These are phyloP conservation scores for Chanos chanos DNA, from an alignment of 2,797 vertebrate species.

Conservation along the genomic window DNA sequence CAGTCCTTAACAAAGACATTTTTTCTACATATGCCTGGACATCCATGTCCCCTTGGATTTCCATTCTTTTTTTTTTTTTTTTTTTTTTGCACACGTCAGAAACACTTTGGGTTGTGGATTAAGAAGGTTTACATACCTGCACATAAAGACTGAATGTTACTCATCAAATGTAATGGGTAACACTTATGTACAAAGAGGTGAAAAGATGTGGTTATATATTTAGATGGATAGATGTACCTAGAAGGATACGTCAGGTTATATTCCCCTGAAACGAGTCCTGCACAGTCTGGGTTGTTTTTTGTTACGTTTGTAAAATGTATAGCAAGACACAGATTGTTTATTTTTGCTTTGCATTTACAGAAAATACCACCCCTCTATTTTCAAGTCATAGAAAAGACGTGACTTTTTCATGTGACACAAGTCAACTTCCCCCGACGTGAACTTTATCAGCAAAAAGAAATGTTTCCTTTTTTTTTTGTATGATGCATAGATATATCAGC, in stretches of 20 bases:
- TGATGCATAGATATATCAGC: slow-evolving; percentile 1
- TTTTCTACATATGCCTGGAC: slow-evolving; percentile 32
- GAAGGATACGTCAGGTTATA: background rate
- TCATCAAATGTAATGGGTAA: slow-evolving; percentile 47
- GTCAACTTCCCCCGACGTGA: slow-evolving; percentile 26
- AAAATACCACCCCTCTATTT: slow-evolving; percentile 29
- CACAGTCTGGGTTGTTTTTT: slow-evolving; percentile 42
- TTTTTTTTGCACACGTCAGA: background rate
- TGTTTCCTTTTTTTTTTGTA: slow-evolving; percentile 35
- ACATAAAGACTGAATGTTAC: slow-evolving; percentile 28
- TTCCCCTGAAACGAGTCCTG: no score
- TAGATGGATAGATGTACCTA: slow-evolving; percentile 43
- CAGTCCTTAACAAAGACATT: background rate
- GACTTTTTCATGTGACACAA: slow-evolving; percentile 6
- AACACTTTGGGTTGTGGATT: background rate
- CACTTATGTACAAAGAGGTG: slow-evolving; percentile 51
- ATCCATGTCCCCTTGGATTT: background rate
- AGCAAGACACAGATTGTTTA: slow-evolving; percentile 1
- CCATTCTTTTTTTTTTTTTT: background rate
- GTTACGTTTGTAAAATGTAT: slow-evolving; percentile 15
- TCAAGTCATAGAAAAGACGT: slow-evolving; percentile 11
- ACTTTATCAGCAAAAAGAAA: slow-evolving; percentile 23
- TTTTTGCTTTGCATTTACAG: slow-evolving; percentile 35
- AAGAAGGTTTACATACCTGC: slow-evolving; percentile 7
- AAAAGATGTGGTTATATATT: slow-evolving; percentile 45